Conservation (phyloP, 1,140 invertebrate genomes). For the Drosophila lacteicornis region DNA sequence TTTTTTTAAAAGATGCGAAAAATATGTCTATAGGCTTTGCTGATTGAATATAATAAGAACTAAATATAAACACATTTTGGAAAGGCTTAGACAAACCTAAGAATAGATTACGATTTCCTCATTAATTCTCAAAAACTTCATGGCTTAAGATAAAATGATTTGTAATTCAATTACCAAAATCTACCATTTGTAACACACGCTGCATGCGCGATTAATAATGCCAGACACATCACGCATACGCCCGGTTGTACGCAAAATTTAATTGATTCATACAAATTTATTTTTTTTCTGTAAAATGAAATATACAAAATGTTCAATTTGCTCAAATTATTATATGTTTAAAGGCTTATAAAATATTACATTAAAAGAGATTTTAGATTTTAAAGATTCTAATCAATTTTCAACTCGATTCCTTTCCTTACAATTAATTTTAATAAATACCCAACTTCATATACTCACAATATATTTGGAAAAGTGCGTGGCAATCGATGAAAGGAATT, state of each 20-base stretch:
- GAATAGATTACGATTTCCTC: too few species aligned
- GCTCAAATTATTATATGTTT: background rate
- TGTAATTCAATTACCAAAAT: background rate
- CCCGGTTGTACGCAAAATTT: background rate
- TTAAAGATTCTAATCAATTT: background rate
- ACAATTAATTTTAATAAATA: background rate
- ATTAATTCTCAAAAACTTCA: too few species aligned
- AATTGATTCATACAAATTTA: background rate
- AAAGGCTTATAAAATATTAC: background rate
- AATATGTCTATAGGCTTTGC: background rate
- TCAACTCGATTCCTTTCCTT: background rate
- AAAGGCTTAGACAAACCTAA: background rate
- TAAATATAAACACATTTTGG: background rate
- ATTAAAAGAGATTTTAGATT: background rate
- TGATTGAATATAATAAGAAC: background rate
- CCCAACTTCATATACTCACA: background rate
- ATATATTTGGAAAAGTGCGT: slow-evolving; percentile 30
- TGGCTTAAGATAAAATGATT: too few species aligned
- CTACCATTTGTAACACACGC: background rate
- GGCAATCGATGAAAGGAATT: slow-evolving; percentile 6
- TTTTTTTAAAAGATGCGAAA: background rate
- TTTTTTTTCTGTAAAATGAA: background rate
- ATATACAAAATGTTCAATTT: background rate
- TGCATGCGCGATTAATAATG: background rate
- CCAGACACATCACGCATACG: slow-evolving; percentile 21